A percentile compares a stretch with the other conserved stretches of the same genome.
Conservation (phyloP, 35 echinoderm and acorn worm species). For the Patiria miniata region DNA sequence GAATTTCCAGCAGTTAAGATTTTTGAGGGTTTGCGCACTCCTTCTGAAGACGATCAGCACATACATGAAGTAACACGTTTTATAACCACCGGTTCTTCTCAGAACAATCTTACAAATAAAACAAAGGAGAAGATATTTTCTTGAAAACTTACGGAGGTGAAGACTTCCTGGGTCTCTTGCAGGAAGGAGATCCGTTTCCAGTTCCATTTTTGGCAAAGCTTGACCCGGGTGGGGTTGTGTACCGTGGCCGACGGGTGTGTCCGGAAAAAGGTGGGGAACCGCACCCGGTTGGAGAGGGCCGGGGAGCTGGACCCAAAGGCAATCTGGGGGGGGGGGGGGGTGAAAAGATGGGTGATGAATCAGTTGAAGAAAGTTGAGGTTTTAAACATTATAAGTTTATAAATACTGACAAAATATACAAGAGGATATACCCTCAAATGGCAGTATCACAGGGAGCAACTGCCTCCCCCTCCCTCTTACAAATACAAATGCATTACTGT, state of each 20-base stretch:
- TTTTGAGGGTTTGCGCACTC: no score
- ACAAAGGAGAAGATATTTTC: no score
- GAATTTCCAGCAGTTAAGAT: no score
- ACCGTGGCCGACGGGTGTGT: constrained; percentile 96
- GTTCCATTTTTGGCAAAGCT: constrained; percentile 74
- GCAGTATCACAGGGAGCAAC: no score
- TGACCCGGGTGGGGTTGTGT: constrained; percentile 90
- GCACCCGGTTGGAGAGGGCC: constrained; percentile 85
- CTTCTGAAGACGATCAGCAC: no score
- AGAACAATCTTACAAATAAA: no score
- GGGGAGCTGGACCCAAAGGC: constrained; percentile 98
- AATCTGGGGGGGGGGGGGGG: constrained; percentile 59
- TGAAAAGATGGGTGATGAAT: not conserved
- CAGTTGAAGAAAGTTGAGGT: not conserved
- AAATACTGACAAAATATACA: no score
- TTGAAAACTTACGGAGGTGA: constrained; percentile 86
- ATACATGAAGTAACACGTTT: no score
- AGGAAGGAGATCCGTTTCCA: constrained; percentile 90
- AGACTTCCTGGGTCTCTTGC: constrained; percentile 97
- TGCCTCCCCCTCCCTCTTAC: no score
- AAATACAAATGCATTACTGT: no score
- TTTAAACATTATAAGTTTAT: not conserved
- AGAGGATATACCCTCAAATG: no score
- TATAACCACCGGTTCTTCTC: no score
- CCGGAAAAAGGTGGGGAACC: constrained; percentile 97